phyloP scores from a whole-genome alignment of 37 sponge, comb jelly and placozoan species.

The Aphrocallistes beatrix region DNA sequence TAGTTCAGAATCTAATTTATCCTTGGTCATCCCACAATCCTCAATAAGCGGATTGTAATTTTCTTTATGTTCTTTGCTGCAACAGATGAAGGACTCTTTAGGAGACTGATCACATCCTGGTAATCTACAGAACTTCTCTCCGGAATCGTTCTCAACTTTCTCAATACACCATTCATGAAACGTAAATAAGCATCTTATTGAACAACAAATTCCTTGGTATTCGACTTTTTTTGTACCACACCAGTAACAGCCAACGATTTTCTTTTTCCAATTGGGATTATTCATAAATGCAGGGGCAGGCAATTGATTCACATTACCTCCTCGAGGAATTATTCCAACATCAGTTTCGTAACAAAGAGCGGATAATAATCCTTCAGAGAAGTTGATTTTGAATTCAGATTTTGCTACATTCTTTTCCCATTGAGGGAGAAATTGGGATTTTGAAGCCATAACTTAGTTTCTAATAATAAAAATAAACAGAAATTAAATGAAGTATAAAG shows the following conservation, averaged over 20 bases:
- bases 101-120: slow-evolving; percentile 5
- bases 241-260: neutral
- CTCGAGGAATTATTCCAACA: neutral
- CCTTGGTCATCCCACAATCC: too few relatives aligned
- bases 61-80: neutral
- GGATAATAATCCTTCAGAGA: neutral
- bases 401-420: too few relatives aligned
- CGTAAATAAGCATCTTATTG: neutral
- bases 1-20: too few relatives aligned
- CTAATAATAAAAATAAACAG: too few relatives aligned
- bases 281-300: neutral
- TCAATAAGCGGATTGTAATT: too few relatives aligned
- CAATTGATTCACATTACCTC: neutral
- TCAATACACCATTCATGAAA: neutral
- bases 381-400: neutral
- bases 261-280: neutral
- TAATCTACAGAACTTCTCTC: neutral
- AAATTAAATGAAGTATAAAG: too few relatives aligned
- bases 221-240: neutral
- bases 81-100: neutral
- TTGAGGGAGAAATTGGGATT: too few relatives aligned
- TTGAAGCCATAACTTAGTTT: too few relatives aligned
- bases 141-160: neutral
- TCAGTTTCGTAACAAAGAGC: neutral
- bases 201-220: slow-evolving; percentile 12